Conservation (phyloP, 2,888 invertebrate genomes). For the Kuschelorhynchus macadamiae region DNA sequence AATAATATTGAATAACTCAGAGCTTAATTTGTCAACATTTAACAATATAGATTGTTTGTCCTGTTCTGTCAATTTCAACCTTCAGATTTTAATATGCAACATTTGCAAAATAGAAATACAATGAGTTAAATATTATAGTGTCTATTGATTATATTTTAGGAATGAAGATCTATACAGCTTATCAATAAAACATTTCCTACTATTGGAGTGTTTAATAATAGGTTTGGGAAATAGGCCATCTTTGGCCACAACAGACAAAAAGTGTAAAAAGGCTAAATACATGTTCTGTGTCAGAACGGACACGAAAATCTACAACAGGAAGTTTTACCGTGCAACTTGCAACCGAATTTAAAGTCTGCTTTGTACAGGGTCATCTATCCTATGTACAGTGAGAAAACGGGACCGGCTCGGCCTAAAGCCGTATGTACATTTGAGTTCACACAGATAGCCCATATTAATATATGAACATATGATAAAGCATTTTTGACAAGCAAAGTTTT, state of each 20-base stretch:
- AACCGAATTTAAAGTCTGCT: conserved; percentile 50
- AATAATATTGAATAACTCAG: no score
- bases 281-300: conserved; percentile 33
- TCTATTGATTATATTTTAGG: no score
- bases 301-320: conserved; percentile 52
- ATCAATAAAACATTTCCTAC: no score
- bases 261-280: conserved; percentile 50
- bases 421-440: conserved; percentile 33
- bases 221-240: conserved; percentile 14
- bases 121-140: no score
- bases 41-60: no score
- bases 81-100: no score
- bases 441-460: conserved; percentile 3
- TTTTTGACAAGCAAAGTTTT: not conserved
- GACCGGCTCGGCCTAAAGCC: conserved; percentile 25
- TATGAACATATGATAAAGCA: not conserved
- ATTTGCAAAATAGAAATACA: no score
- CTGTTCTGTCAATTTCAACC: no score
- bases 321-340: conserved; percentile 53
- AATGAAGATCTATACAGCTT: no score
- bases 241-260: conserved; percentile 36
- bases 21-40: no score
- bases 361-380: conserved; percentile 42
- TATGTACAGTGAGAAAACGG: conserved; percentile 34
- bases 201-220: not conserved